Conservation (phyloP, 2,797 vertebrate genomes). For the Crypturellus tataupa region DNA sequence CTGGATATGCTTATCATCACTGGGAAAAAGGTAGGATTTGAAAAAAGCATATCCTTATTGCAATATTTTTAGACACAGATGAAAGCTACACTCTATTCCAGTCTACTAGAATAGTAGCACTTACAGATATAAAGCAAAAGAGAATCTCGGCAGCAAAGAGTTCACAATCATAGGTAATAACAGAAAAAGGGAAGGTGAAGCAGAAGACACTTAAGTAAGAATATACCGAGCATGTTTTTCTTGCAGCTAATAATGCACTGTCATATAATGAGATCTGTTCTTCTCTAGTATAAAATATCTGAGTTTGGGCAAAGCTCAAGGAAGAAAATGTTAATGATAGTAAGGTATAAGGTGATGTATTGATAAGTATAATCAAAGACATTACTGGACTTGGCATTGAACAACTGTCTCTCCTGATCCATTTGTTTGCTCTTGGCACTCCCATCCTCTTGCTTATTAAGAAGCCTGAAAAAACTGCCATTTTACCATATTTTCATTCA, state of each 20-base stretch:
- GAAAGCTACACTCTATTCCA: background rate
- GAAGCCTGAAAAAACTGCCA: background rate
- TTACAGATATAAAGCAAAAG: background rate
- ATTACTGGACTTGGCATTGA: background rate
- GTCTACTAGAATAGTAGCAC: background rate
- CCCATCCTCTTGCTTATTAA: background rate
- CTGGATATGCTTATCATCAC: background rate
- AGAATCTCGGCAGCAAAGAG: background rate
- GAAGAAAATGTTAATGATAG: background rate
- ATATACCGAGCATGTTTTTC: background rate
- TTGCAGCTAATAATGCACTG: background rate
- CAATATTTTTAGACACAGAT: background rate
- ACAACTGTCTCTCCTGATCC: background rate
- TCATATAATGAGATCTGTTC: background rate
- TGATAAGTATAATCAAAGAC: background rate
- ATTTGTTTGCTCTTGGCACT: background rate
- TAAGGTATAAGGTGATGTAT: background rate
- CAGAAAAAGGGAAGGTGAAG: background rate
- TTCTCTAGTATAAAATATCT: background rate
- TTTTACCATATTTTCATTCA: background rate
- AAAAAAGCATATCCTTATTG: background rate
- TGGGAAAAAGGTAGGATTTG: background rate
- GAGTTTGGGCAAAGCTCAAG: background rate
- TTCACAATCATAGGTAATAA: background rate
- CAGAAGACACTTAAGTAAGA: background rate